These are phyloP conservation scores for Linepithema humile DNA, from an alignment of 1,140 invertebrate genomes.

Conservation along the genomic window DNA sequence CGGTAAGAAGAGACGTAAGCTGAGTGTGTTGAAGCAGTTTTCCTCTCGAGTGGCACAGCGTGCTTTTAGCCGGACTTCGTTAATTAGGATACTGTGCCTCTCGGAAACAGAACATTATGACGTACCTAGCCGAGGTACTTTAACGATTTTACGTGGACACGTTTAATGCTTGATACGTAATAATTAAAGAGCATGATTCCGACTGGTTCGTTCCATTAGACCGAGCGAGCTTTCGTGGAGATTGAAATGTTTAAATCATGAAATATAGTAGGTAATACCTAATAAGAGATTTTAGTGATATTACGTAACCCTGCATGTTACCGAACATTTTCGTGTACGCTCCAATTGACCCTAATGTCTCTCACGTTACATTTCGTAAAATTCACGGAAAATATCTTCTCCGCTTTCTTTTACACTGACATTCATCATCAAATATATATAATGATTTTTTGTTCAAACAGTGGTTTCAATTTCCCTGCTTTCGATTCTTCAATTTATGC, in stretches of 20 bases:
- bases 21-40: neutral
- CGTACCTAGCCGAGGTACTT: neutral
- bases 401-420: neutral
- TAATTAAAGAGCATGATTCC: slow-evolving; percentile 46
- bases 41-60: neutral
- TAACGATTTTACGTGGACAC: slow-evolving; percentile 2
- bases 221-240: slow-evolving; percentile 27
- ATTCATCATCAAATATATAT: neutral
- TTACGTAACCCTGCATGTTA: neutral
- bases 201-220: neutral
- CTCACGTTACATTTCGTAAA: neutral
- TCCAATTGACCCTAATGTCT: neutral
- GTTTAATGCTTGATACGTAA: slow-evolving; percentile 33
- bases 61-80: neutral
- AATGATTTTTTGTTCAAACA: neutral
- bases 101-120: neutral
- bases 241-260: slow-evolving; percentile 53
- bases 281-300: slow-evolving; percentile 23
- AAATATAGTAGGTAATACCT: slow-evolving; percentile 28
- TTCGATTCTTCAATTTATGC: slow-evolving; percentile 9
- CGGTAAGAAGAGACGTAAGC: neutral
- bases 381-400: too few relatives aligned
- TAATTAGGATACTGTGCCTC: neutral
- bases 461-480: neutral
- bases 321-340: slow-evolving; percentile 7